These are phyloP conservation scores for Carcina quercana DNA, from an alignment of 2,888 invertebrate genomes.

Conservation along the genomic window DNA sequence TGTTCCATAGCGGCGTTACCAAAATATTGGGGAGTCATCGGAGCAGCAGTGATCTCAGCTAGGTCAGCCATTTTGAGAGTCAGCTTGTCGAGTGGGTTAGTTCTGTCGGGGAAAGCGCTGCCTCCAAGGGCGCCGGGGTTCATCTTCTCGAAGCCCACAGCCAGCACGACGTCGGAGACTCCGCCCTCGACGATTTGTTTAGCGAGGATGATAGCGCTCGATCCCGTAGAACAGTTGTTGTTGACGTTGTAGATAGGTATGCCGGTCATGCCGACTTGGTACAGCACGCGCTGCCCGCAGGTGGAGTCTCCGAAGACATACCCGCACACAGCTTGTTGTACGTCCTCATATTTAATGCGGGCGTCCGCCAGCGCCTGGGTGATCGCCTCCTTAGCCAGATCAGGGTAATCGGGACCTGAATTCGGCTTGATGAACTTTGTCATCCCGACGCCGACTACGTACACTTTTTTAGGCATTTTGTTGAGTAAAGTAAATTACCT, in stretches of 20 bases:
- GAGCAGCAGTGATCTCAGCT: constrained; percentile 86
- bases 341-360: constrained; percentile 80
- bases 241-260: constrained; percentile 99
- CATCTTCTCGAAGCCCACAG: constrained; percentile 99
- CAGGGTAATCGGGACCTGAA: constrained; percentile 92
- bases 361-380: constrained; percentile 91
- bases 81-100: constrained; percentile 93
- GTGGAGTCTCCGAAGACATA: constrained; percentile 98
- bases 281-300: constrained; percentile 95
- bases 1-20: constrained; percentile 97
- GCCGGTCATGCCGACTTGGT: constrained; percentile 95
- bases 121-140: constrained; percentile 89
- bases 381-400: constrained; percentile 95
- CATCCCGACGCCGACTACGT: constrained; percentile 97
- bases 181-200: constrained; percentile 96
- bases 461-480: constrained; percentile 79
- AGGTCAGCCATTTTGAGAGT: constrained; percentile 89
- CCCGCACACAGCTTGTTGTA: constrained; percentile 94
- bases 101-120: constrained; percentile 85
- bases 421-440: constrained; percentile 99
- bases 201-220: constrained; percentile 91
- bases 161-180: constrained; percentile 89
- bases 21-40: constrained; percentile 96
- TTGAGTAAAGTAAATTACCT: constrained; percentile 49
- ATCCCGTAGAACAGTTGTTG: constrained; percentile 98